Evolutionary conservation across 2,113 vertebrate species (phyloP).

Genomic region (Rhinichthys klamathensis): DNA sequence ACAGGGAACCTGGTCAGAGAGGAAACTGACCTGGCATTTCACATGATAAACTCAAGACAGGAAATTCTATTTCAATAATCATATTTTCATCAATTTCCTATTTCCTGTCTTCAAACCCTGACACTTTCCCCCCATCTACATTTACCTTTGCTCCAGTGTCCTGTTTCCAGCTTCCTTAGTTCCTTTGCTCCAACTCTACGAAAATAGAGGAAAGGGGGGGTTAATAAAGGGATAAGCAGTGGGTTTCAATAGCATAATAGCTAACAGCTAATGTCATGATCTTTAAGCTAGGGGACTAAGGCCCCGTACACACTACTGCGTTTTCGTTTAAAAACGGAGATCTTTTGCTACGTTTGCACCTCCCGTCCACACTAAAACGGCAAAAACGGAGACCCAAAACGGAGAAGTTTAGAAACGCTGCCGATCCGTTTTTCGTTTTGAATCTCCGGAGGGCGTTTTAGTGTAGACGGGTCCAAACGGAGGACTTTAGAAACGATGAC

Average conservation of each 20-base stretch:
- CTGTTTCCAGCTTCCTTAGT: conserved; percentile 11
- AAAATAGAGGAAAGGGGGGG: background rate
- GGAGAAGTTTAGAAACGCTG: no score
- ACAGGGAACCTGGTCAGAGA: conserved; percentile 53
- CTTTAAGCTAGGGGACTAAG: background rate
- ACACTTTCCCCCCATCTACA: background rate
- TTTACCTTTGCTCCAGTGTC: conserved; percentile 24
- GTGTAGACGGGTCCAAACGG: no score
- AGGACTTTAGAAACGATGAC: no score
- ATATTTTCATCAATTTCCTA: conserved; percentile 21
- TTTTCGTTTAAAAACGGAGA: no score
- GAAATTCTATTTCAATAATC: conserved; percentile 43
- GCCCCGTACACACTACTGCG: no score
- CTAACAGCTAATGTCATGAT: background rate
- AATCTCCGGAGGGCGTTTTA: no score
- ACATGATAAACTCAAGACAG: conserved; percentile 48
- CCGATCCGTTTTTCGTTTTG: no score
- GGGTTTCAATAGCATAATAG: conserved; percentile 3
- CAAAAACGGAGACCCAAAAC: no score
- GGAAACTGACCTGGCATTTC: conserved; percentile 50
- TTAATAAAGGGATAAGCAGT: background rate
- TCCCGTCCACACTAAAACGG: no score
- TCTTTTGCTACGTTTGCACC: no score
- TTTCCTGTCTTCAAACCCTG: conserved; percentile 51
- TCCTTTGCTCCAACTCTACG: background rate